Evolutionary conservation across 2,797 vertebrate species (phyloP).

Genomic region (Adrianichthys oophorus): DNA sequence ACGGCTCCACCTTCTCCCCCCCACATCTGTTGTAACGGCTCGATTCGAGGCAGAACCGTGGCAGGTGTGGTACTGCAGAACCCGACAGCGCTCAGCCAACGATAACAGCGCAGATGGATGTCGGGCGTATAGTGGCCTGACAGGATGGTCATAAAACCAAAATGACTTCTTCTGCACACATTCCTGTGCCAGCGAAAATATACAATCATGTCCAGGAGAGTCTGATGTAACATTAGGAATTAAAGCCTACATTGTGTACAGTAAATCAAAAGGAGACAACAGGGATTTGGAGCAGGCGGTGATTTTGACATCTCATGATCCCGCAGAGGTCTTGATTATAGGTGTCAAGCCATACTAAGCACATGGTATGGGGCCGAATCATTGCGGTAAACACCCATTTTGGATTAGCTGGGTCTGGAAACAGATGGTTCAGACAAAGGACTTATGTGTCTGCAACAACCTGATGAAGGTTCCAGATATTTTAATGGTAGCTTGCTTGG

Average conservation of each 20-base stretch:
- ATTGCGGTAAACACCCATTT: conserved; percentile 70
- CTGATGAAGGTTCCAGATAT: conserved; percentile 31
- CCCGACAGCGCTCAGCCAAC: conserved; percentile 50
- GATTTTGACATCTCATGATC: conserved; percentile 58
- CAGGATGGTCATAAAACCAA: conserved; percentile 73
- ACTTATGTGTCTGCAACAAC: conserved; percentile 26
- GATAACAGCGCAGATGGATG: conserved; percentile 48
- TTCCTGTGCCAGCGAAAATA: conserved; percentile 67
- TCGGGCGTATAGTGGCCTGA: conserved; percentile 39
- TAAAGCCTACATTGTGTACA: conserved; percentile 46
- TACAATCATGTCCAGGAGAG: conserved; percentile 37
- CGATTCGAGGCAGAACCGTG: conserved; percentile 23
- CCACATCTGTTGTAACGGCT: not conserved
- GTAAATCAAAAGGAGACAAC: conserved; percentile 63
- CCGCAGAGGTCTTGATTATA: conserved; percentile 63
- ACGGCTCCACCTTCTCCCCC: conserved; percentile 18
- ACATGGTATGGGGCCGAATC: conserved; percentile 54
- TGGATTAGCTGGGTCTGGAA: conserved; percentile 51
- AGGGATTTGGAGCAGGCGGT: conserved; percentile 59
- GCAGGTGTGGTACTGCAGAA: conserved; percentile 49
- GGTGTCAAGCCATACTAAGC: conserved; percentile 61
- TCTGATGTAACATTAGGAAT: conserved; percentile 37
- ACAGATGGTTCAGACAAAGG: conserved; percentile 45
- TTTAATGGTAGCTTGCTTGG: conserved; percentile 9
- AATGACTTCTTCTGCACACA: conserved; percentile 60